Conservation (phyloP, 1,140 invertebrate genomes). For the Holcopasites calliopsidis region DNA sequence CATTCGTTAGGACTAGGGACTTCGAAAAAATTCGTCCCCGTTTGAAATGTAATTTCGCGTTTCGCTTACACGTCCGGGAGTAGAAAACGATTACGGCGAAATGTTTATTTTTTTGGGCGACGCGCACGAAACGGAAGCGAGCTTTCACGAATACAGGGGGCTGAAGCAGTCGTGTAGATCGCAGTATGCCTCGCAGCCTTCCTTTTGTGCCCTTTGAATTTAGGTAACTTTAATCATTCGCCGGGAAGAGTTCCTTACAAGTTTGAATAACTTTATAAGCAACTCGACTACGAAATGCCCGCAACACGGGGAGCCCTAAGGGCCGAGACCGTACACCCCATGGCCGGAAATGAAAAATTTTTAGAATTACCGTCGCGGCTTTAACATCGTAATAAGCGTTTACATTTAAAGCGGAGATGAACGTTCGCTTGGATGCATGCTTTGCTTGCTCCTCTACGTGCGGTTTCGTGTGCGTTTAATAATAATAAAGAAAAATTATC, state of each 20-base stretch:
- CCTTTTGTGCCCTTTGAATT: slow-evolving; percentile 62
- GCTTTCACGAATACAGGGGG: slow-evolving; percentile 24
- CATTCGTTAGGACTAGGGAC: too few species aligned
- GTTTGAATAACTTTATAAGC: slow-evolving; percentile 65
- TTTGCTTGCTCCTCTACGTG: not conserved
- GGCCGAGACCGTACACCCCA: slow-evolving; percentile 9
- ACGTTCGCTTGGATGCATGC: not conserved
- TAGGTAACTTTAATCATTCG: slow-evolving; percentile 66
- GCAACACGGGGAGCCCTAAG: slow-evolving; percentile 50
- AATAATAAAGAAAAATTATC: too few species aligned
- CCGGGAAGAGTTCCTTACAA: slow-evolving; percentile 58
- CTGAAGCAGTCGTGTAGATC: slow-evolving; percentile 33
- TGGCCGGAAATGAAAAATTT: slow-evolving; percentile 55
- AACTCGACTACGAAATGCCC: slow-evolving; percentile 52
- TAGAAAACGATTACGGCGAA: not conserved
- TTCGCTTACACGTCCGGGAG: not conserved
- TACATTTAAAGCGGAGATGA: slow-evolving; percentile 7
- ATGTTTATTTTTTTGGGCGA: slow-evolving; percentile 2
- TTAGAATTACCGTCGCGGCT: slow-evolving; percentile 45
- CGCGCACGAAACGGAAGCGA: not conserved
- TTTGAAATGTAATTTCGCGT: not conserved
- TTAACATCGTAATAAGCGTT: slow-evolving; percentile 42
- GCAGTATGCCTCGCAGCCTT: slow-evolving; percentile 44
- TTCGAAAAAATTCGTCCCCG: too few species aligned
- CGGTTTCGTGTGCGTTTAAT: not conserved